Evolutionary conservation across 2,888 invertebrate species (phyloP), one percentile per base, ranked within the genome.

Genomic region (Morpho deidamia): DNA sequence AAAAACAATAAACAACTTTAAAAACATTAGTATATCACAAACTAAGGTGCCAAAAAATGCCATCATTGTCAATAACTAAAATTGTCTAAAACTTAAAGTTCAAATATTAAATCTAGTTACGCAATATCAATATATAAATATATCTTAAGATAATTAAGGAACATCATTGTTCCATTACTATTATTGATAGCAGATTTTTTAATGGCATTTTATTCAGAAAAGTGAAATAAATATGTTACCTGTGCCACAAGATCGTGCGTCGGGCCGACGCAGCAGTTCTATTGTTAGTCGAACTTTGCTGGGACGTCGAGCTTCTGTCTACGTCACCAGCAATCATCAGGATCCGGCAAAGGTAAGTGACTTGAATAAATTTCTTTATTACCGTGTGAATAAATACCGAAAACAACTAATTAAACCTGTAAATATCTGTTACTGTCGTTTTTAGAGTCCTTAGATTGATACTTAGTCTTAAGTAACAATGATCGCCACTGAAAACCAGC

Each of bases 271-370:
- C 57, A 92, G 92, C 81, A 93, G 93, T 74, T 93, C 93, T 60
- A 92, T 93, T 61, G 93, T 92, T 56, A 92, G 93, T 73, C 90
- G 93, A 58, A 91, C 93, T 10, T 87, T 93, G 61, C 91, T 93
- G 33, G 93, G 93, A 2, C 91, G 93, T 41, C 83, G 94, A 14
- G 90, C 93, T 56, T 93, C 93, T 11, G 91, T 93, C 55, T 93
- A 93, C 76, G 91, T 89, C 72, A 91, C 92, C 51, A 86, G 91
- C 35, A 87, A 90, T 64, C 91, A 91, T 58, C 88, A 89, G 60
- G 93, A 93, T 70, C 93, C 93, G 32, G 91, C 93, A 42, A 92
- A 93, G 92, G 94, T 93, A 83, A 9, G 42, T 41, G 7, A 10
- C 8, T 37, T 37, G 4, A 37, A 10, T 37, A 37, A 37, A n/a